A percentile compares a stretch with the other conserved stretches of the same genome.
Evolutionary conservation across 2,113 vertebrate genomes (phyloP).

Genomic region (Heterocephalus glaber): DNA sequence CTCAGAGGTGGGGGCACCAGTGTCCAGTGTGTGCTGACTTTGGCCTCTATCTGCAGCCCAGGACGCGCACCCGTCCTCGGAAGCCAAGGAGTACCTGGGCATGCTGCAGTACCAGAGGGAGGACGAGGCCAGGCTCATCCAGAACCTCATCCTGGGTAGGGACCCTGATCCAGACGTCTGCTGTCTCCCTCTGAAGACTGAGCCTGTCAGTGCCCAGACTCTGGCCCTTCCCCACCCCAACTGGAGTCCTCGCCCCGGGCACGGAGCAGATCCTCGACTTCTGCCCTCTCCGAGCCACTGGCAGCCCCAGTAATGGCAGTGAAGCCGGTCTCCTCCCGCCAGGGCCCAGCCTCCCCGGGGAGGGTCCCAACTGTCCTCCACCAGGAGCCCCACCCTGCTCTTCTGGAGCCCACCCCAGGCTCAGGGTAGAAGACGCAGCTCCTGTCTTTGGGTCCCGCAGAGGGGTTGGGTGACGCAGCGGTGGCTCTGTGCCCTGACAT

Average conservation of each 20-base stretch:
- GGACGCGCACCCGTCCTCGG: slow-evolving; percentile 74
- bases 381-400: background rate
- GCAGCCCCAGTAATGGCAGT: background rate
- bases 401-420: background rate
- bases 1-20: background rate
- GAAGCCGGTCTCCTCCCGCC: background rate
- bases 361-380: background rate
- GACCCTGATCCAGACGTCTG: background rate
- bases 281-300: background rate
- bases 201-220: background rate
- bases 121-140: slow-evolving; percentile 91
- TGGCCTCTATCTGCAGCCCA: slow-evolving; percentile 83
- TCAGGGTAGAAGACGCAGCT: background rate
- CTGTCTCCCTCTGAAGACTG: background rate
- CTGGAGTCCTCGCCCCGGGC: background rate
- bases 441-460: background rate
- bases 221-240: background rate
- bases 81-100: slow-evolving; percentile 92
- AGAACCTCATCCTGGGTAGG: slow-evolving; percentile 93
- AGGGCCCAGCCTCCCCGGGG: background rate
- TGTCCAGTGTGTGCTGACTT: slow-evolving; percentile 23
- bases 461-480: background rate
- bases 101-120: slow-evolving; percentile 96
- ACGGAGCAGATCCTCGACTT: background rate
- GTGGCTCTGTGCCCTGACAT: background rate